Base-by-base conservation (phyloP, 1,140 invertebrate species). In the Lethrus apterus region DNA sequence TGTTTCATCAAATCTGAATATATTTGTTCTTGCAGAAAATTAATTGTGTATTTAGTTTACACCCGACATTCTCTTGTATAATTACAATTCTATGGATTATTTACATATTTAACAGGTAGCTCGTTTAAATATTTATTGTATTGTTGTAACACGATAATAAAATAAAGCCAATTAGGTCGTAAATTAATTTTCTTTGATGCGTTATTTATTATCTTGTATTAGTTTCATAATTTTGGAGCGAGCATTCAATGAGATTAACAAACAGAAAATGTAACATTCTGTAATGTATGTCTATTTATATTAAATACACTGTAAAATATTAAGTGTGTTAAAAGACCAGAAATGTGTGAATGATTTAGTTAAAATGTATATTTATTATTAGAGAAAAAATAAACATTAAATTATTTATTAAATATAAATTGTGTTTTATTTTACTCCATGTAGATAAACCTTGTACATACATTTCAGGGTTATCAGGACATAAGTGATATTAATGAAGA, bases 251-350 rank as follows among this genome's bases (percentile, higher is more conserved):
- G 15, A 32, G 30, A 38, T 46, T 46, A 46, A 46, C 44, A 46
- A 46, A 46, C 44, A 46, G 44, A 46, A 38, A 36, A 21, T 33
- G 23, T 29, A 46, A 46, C 44, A 46, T 46, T 46, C 44, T 46
- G 23, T 43, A 40, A 40, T 40, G 18, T 21, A 38, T 34, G 21
- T 36, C 17, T 46, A 46, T 46, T 46, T 46, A 46, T 46, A 38
- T 46, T 38, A 38, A 38, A 38, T 38, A 38, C 13, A 21, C 24
- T 38, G 44, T 46, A 20, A 10, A 13, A 24, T 46, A 26, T 46
- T 35, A 46, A 10, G n/a, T 26, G 44, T 26, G 30, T 35, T 33
- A 19, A 10, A 46, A 46, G 4, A 11, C 26, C 19, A n/a, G 32
- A 15, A 44, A 44, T 44, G 42, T 45, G 5, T 38, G 24, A 38